phyloP scores from a whole-genome alignment of 2,888 invertebrate genomes.

The Homarus gammarus region DNA sequence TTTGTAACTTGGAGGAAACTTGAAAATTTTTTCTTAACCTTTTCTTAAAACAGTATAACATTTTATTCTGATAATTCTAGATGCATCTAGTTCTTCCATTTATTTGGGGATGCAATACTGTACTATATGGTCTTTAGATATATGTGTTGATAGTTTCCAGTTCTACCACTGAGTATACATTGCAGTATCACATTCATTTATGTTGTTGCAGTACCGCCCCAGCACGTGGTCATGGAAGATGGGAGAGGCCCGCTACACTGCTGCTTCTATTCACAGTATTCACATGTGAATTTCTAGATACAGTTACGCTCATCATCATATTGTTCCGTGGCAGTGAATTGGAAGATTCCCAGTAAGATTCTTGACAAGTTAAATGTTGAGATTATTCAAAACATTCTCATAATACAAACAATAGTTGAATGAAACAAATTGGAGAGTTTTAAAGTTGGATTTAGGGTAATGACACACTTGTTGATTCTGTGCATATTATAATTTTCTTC shows the following conservation, averaged over 20 bases:
- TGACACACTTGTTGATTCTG: not conserved
- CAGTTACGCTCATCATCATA: not conserved
- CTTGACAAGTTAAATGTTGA: not conserved
- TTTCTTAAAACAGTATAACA: too few species aligned
- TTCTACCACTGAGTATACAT: too few species aligned
- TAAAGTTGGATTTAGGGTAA: not conserved
- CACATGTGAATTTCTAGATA: constrained; percentile 60
- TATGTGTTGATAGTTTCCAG: too few species aligned
- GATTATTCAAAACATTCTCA: not conserved
- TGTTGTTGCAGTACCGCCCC: constrained; percentile 90
- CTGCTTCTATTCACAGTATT: constrained; percentile 91
- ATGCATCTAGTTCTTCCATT: too few species aligned
- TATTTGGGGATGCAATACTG: too few species aligned
- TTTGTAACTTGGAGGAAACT: too few species aligned
- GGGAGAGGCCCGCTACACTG: constrained; percentile 95
- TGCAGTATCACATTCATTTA: too few species aligned
- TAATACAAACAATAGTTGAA: not conserved
- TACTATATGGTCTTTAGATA: too few species aligned
- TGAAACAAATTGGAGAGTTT: not conserved
- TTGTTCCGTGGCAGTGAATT: not conserved
- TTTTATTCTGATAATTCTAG: too few species aligned
- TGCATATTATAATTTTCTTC: not conserved
- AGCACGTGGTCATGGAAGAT: constrained; percentile 95
- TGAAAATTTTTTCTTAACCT: too few species aligned
- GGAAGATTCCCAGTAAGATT: not conserved